Evolutionary conservation across 2,888 invertebrate species (phyloP).

Genomic region (Tiphia femorata): DNA sequence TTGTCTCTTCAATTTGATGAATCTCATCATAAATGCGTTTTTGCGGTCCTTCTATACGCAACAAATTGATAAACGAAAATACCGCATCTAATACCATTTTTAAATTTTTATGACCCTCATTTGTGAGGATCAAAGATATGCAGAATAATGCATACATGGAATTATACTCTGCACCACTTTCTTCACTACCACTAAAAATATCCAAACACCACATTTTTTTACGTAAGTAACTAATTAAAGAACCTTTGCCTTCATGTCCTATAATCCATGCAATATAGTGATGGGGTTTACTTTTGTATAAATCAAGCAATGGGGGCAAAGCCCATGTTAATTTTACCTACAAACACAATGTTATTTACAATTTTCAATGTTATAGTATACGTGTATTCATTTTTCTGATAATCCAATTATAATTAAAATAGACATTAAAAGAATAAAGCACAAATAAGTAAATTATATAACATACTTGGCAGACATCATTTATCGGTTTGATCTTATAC

Average conservation of each 20-base stretch:
- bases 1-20: constrained; percentile 77
- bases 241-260: constrained; percentile 89
- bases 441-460: neutral
- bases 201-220: constrained; percentile 84
- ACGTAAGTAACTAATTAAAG: constrained; percentile 82
- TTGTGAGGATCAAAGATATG: constrained; percentile 81
- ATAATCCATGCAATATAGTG: constrained; percentile 81
- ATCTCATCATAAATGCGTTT: constrained; percentile 74
- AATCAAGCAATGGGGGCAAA: constrained; percentile 73
- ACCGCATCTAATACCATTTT: constrained; percentile 81
- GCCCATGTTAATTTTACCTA: constrained; percentile 76
- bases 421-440: neutral
- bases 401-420: neutral
- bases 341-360: constrained; percentile 19
- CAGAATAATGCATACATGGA: constrained; percentile 83
- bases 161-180: constrained; percentile 84
- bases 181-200: constrained; percentile 79
- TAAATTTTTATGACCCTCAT: constrained; percentile 80
- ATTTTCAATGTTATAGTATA: neutral
- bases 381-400: constrained; percentile 6
- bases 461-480: constrained; percentile 77
- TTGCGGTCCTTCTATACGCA: constrained; percentile 77
- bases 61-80: constrained; percentile 84
- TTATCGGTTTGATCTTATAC: constrained; percentile 82
- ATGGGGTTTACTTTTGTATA: constrained; percentile 83